Conservation (phyloP, 35 echinoderm and acorn worm species). For the Heliocidaris erythrogramma region DNA sequence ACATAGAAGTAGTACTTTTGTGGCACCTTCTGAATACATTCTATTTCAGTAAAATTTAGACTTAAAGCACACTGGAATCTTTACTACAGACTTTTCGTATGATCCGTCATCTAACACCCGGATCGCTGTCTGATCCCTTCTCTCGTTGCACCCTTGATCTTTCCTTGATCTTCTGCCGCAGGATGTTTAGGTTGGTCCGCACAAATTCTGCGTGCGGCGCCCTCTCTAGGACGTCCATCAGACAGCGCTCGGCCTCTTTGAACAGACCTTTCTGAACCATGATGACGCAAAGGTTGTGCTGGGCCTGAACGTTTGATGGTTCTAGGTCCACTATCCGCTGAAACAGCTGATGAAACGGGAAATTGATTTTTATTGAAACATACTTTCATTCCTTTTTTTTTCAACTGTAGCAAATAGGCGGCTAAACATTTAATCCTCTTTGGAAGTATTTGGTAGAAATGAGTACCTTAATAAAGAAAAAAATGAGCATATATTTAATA, state of each 20-base stretch:
- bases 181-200: slow-evolving; percentile 54
- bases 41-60: neutral
- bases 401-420: too few relatives aligned
- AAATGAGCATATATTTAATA: too few relatives aligned
- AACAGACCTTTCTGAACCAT: slow-evolving; percentile 42
- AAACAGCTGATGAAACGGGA: slow-evolving; percentile 40
- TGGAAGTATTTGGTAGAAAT: too few relatives aligned
- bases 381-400: neutral
- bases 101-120: neutral
- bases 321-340: slow-evolving; percentile 58
- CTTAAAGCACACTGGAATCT: neutral
- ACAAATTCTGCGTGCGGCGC: slow-evolving; percentile 62
- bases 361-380: neutral
- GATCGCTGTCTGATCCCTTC: neutral
- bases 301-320: slow-evolving; percentile 52
- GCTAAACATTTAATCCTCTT: too few relatives aligned
- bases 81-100: neutral
- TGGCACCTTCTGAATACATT: neutral
- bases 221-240: slow-evolving; percentile 30
- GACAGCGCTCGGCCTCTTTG: slow-evolving; percentile 54
- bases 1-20: neutral
- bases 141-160: neutral
- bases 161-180: slow-evolving; percentile 19
- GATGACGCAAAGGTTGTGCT: slow-evolving; percentile 67
- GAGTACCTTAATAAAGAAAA: too few relatives aligned